Percentiles rank a stretch among this genome's conserved stretches.
These are phyloP conservation scores for Poecilus cupreus DNA, from an alignment of 2,888 invertebrate species.

Conservation along the genomic window DNA sequence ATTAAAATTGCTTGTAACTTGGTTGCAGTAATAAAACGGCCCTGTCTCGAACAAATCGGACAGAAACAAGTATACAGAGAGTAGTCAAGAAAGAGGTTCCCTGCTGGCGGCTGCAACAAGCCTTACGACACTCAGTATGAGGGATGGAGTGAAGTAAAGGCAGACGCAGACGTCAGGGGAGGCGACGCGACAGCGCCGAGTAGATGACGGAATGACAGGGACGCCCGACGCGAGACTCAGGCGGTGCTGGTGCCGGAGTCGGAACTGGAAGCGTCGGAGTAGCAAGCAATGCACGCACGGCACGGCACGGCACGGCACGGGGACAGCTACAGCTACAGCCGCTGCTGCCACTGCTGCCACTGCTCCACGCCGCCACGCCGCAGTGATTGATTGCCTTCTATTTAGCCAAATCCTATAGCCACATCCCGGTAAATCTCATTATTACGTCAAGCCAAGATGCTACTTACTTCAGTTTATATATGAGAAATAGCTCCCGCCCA, in stretches of 20 bases:
- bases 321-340: conserved; percentile 33
- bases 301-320: conserved; percentile 4
- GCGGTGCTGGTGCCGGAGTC: background rate
- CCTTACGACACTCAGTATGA: background rate
- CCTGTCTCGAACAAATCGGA: conserved; percentile 39
- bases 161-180: too few species aligned
- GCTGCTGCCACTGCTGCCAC: conserved; percentile 49
- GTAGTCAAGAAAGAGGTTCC: background rate
- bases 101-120: background rate
- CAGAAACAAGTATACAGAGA: conserved; percentile 37
- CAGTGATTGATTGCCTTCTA: conserved; percentile 72
- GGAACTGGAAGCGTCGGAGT: background rate
- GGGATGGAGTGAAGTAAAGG: too few species aligned
- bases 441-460: conserved; percentile 74
- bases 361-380: conserved; percentile 64
- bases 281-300: background rate
- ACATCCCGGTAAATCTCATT: conserved; percentile 73
- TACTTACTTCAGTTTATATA: conserved; percentile 73
- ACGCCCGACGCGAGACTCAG: conserved; percentile 26
- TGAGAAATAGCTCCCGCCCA: conserved; percentile 69
- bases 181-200: conserved; percentile 27
- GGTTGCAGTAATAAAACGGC: conserved; percentile 23
- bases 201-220: conserved; percentile 54
- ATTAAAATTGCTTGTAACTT: background rate
- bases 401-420: conserved; percentile 72